Conservation (phyloP, 2,797 vertebrate genomes). For the Macropus fuliginosus region DNA sequence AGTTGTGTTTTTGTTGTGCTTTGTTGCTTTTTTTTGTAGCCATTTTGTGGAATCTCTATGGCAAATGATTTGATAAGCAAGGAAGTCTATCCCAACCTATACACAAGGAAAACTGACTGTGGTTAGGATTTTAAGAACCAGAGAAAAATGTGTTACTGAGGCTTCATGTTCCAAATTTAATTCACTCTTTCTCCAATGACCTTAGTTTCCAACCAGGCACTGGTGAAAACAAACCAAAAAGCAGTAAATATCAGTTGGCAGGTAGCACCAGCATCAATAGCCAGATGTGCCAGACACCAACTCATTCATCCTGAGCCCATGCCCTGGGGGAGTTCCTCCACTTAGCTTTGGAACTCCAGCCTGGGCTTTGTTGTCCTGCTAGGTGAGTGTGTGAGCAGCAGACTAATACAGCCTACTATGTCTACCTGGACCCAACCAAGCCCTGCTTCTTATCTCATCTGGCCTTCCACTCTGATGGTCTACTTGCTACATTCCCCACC, state of each 20-base stretch:
- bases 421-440: background rate
- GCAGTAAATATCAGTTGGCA: background rate
- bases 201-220: conserved; percentile 12
- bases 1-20: background rate
- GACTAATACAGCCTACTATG: background rate
- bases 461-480: background rate
- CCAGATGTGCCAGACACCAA: background rate
- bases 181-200: background rate
- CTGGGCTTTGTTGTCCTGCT: background rate
- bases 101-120: conserved; percentile 11
- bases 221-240: background rate
- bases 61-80: conserved; percentile 18
- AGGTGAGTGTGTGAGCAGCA: background rate
- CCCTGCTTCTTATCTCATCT: background rate
- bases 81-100: conserved; percentile 12
- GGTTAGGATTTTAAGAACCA: conserved; percentile 9
- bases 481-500: no score
- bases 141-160: conserved; percentile 28
- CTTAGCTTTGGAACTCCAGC: background rate
- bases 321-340: background rate
- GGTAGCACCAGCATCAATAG: background rate
- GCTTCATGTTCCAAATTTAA: background rate
- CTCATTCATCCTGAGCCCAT: background rate
- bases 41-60: conserved; percentile 26
- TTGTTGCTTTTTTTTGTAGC: background rate